Evolutionary conservation across 2,113 vertebrate genomes (phyloP).

Genomic region (Hypanus sabinus): DNA sequence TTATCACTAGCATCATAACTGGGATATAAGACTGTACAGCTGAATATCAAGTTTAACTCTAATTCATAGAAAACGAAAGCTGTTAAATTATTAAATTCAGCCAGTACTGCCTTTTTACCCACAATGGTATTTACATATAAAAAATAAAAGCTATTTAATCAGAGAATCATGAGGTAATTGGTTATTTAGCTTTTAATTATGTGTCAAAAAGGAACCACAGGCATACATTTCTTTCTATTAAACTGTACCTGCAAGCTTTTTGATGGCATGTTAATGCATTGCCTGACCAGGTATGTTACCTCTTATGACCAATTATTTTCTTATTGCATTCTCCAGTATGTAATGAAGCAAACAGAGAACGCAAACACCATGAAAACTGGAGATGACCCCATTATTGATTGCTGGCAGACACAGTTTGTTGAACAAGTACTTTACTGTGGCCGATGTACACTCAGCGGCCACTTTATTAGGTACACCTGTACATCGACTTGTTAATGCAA

Average conservation of each 20-base stretch:
- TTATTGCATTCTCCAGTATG: neutral
- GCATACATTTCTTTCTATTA: neutral
- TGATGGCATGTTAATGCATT: neutral
- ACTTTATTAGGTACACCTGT: no score
- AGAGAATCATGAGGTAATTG: slow-evolving; percentile 5
- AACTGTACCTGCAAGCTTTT: neutral
- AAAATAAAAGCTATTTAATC: neutral
- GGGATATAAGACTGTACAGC: neutral
- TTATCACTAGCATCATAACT: neutral
- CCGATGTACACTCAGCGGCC: neutral
- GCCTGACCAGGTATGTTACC: neutral
- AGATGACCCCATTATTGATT: neutral
- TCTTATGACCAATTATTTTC: neutral
- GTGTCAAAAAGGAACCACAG: neutral
- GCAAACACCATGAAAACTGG: neutral
- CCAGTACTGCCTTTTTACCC: neutral
- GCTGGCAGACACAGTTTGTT: neutral
- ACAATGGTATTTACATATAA: neutral
- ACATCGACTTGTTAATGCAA: no score
- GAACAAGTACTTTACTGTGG: neutral
- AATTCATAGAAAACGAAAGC: neutral
- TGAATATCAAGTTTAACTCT: neutral
- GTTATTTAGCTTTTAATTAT: neutral
- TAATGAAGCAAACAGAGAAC: slow-evolving; percentile 3
- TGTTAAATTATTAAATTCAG: neutral